Percentiles rank a stretch among this genome's conserved stretches.
Conservation (phyloP, 2,888 invertebrate species). For the Epinotia demarniana region DNA sequence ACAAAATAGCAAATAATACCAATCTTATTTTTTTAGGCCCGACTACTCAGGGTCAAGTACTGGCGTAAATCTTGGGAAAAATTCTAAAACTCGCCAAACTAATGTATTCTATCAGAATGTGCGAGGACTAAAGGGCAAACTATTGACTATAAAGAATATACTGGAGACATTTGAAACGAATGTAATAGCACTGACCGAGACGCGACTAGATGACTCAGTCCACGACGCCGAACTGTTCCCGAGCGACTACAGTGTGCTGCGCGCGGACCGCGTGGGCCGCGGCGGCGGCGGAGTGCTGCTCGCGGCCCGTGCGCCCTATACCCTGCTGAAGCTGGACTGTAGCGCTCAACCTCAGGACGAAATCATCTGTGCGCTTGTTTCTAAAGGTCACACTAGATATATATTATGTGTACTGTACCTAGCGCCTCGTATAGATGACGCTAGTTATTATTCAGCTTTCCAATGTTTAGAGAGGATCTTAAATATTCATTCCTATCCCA, state of each 20-base stretch:
- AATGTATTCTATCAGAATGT: constrained; percentile 1
- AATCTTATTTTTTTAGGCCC: too few relatives aligned
- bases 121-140: neutral
- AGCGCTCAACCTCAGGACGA: neutral
- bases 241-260: neutral
- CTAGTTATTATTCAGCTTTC: neutral
- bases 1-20: too few relatives aligned
- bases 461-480: neutral
- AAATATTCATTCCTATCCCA: neutral
- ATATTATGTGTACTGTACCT: neutral
- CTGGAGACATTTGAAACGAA: neutral
- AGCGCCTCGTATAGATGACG: neutral
- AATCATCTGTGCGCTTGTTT: neutral
- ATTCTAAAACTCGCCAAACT: too few relatives aligned
- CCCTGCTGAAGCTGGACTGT: neutral
- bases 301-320: neutral
- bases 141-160: neutral
- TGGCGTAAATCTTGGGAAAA: too few relatives aligned
- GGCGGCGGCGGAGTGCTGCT: constrained; percentile 1
- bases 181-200: constrained; percentile 2
- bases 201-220: neutral
- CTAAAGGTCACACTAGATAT: neutral
- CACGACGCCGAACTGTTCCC: constrained; percentile 4
- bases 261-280: neutral
- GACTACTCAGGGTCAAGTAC: too few relatives aligned